Conservation (phyloP, 1,140 invertebrate genomes). For the Drosophila nannoptera region DNA sequence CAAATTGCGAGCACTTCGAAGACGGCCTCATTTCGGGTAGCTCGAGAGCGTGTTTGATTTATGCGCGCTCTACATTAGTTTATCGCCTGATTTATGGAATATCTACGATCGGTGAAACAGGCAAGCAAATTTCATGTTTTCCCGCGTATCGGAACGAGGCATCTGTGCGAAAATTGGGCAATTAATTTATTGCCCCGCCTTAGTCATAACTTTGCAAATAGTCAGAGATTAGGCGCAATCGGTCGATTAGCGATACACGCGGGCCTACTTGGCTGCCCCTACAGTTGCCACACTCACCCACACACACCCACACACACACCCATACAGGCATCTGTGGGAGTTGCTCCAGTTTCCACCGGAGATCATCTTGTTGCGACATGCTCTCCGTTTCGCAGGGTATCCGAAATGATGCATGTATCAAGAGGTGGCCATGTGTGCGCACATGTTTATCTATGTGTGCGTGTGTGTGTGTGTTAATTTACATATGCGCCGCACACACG, state of each 20-base stretch:
- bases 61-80: not conserved
- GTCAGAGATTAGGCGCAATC: slow-evolving; percentile 11
- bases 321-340: not conserved
- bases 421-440: not conserved
- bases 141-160: slow-evolving; percentile 17
- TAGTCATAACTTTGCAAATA: slow-evolving; percentile 42
- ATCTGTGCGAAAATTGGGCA: slow-evolving; percentile 17
- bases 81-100: too few relatives aligned
- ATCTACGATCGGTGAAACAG: not conserved
- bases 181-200: slow-evolving; percentile 30
- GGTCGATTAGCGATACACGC: slow-evolving; percentile 17
- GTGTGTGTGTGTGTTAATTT: slow-evolving; percentile 25
- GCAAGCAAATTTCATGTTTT: slow-evolving; percentile 9
- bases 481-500: slow-evolving; percentile 21
- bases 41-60: not conserved
- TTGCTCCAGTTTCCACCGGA: slow-evolving; percentile 19
- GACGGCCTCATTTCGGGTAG: too few relatives aligned
- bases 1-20: too few relatives aligned
- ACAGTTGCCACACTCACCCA: too few relatives aligned
- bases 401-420: not conserved
- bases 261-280: not conserved
- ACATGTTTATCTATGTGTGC: not conserved
- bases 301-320: too few relatives aligned
- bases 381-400: not conserved
- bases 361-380: slow-evolving; percentile 6